Base-by-base conservation (phyloP, 2,888 invertebrate species). In the Elaeidobius kamerunicus region DNA sequence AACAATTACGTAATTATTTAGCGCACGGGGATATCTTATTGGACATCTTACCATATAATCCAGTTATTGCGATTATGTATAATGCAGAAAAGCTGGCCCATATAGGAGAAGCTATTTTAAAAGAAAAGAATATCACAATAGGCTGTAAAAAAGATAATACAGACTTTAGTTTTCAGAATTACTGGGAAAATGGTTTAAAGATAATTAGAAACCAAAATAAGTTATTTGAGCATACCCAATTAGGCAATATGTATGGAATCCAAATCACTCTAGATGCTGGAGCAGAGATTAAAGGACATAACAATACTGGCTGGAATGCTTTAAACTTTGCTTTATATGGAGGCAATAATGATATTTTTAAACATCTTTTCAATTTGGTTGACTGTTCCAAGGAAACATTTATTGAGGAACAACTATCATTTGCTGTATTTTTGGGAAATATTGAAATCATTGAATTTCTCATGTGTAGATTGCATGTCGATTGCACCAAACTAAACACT, bases 191-290 rank as follows among this genome's bases (percentile, higher is more conserved):
- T 2, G n/a, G 40, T 23, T 14, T 23, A 12, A 2, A 12, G 12
- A 6, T 20, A 12, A 20, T 40, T 12, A 23, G 6, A 23, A 12
- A 2, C 14, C 40, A 40, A 14, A 14, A 11, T 12, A 14, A 14
- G 23, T 12, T 40, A 14, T 40, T 20, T 40, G 32, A 38, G 30
- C 19, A 23, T n/a, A 52, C 57, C 7, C 20, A 14, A 35, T 12
- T 15, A 9, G 34, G 35, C 12, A 19, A 18, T 2, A 11, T 35
- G 11, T 14, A 20, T 14, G 20, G 14, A 30, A 16, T 42, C 9
- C 5, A 42, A 35, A 7, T 15, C 12, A 35, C 15, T 16, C 5
- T 35, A 3, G 3, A 35, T 14, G 5, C 4, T 6, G 35, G 35
- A 16, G 35, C 35, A 14, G 35, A 35, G 3, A 14, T 35, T 35